Conservation (phyloP, 2,888 invertebrate genomes). For the Desoria tigrina region DNA sequence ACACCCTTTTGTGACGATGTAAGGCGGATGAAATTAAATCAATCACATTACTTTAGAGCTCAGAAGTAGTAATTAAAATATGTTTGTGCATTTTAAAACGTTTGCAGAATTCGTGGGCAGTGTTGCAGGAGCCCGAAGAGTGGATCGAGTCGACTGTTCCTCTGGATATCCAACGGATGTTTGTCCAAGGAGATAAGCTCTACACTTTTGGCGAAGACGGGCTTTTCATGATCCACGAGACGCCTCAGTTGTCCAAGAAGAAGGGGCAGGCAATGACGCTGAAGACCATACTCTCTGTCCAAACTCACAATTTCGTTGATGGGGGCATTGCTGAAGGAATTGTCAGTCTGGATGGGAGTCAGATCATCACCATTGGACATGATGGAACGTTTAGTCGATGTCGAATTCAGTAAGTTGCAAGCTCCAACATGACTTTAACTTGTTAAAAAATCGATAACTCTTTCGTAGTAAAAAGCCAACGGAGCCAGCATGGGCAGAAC, state of each 20-base stretch:
- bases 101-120: constrained; percentile 41
- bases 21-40: too few species aligned
- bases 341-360: constrained; percentile 46
- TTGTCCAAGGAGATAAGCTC: constrained; percentile 36
- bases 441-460: too few species aligned
- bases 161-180: constrained; percentile 37
- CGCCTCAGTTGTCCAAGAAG: constrained; percentile 32
- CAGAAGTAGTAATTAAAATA: too few species aligned
- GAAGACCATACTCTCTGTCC: constrained; percentile 26
- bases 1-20: constrained; percentile 47
- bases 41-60: too few species aligned
- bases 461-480: constrained; percentile 23
- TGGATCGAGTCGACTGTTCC: constrained; percentile 34
- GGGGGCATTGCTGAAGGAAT: constrained; percentile 48
- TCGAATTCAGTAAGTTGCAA: constrained; percentile 37
- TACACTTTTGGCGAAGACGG: constrained; percentile 49
- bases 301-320: constrained; percentile 44
- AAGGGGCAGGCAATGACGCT: constrained; percentile 26
- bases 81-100: background rate
- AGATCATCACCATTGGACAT: constrained; percentile 43
- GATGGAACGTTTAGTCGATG: constrained; percentile 47
- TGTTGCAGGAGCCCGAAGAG: constrained; percentile 45
- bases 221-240: constrained; percentile 32
- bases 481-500: constrained; percentile 36
- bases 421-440: constrained; percentile 13